A percentile compares a stretch with the other conserved stretches of the same genome.
Evolutionary conservation across 2,888 invertebrate species (phyloP).

Genomic region (Pristionchus arcanus): DNA sequence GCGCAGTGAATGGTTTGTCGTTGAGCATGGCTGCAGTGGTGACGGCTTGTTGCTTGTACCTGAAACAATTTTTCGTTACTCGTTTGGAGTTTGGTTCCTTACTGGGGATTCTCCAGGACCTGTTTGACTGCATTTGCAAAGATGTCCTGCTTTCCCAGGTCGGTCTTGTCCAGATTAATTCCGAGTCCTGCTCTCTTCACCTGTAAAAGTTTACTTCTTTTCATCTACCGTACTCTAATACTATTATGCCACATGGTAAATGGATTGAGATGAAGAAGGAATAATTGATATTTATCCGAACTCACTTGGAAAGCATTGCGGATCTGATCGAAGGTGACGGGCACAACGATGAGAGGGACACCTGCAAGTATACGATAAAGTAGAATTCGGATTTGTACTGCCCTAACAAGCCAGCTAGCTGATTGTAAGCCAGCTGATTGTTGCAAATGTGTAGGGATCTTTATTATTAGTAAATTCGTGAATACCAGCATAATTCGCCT

Average conservation of each 20-base stretch:
- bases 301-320: slow-evolving; percentile 76
- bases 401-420: no score
- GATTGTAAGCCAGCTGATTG: no score
- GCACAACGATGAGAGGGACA: slow-evolving; percentile 80
- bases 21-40: not conserved
- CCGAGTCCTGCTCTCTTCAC: slow-evolving; percentile 63
- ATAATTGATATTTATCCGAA: no score
- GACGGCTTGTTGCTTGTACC: not conserved
- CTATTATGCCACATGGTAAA: no score
- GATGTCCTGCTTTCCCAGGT: not conserved
- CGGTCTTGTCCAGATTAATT: slow-evolving; percentile 10
- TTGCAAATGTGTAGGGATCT: no score
- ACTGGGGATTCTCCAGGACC: not conserved
- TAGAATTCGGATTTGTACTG: no score
- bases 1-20: not conserved
- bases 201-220: no score
- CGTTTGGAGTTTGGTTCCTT: not conserved
- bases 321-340: slow-evolving; percentile 80
- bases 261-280: no score
- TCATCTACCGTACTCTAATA: no score
- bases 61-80: not conserved
- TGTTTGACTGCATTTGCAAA: not conserved
- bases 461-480: no score
- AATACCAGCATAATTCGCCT: slow-evolving; percentile 58
- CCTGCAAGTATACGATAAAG: no score